phyloP scores from a whole-genome alignment of 2,113 vertebrate species.

The Tachycineta bicolor region DNA sequence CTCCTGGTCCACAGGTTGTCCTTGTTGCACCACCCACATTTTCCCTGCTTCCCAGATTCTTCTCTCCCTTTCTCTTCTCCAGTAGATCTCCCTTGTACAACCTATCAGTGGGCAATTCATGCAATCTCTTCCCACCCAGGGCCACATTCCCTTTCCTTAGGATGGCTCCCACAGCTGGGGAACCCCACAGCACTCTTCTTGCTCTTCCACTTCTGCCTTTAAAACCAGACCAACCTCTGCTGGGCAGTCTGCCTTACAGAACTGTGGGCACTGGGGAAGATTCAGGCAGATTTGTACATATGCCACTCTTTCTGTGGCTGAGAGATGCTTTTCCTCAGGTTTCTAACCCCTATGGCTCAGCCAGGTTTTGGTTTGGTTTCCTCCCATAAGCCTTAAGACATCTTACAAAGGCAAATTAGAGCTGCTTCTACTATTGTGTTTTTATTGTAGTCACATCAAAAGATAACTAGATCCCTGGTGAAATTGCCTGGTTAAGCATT shows the following conservation, averaged over 20 bases:
- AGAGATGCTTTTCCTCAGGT: not conserved
- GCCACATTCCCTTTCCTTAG: not conserved
- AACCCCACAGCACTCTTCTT: not conserved
- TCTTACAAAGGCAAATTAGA: not conserved
- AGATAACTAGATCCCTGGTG: not conserved
- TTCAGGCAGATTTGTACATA: not conserved
- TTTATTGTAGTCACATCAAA: not conserved
- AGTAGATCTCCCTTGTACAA: accelerated
- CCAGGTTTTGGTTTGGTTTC: not conserved
- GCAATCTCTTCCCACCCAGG: not conserved
- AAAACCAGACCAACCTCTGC: not conserved
- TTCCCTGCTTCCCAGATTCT: not conserved
- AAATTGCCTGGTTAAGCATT: not conserved
- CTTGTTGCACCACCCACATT: not conserved
- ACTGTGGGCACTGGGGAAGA: not conserved
- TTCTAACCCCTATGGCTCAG: not conserved
- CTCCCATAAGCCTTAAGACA: not conserved
- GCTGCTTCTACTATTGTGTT: not conserved
- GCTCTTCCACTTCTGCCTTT: not conserved
- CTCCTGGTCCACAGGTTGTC: not conserved
- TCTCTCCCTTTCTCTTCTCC: not conserved
- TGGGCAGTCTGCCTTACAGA: not conserved
- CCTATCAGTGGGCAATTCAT: not conserved
- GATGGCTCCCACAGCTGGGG: not conserved
- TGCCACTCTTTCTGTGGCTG: not conserved